A percentile compares a stretch with the other conserved stretches of the same genome.
phyloP scores from a whole-genome alignment of 2,888 invertebrate genomes.

The Andricus quercusramuli region DNA sequence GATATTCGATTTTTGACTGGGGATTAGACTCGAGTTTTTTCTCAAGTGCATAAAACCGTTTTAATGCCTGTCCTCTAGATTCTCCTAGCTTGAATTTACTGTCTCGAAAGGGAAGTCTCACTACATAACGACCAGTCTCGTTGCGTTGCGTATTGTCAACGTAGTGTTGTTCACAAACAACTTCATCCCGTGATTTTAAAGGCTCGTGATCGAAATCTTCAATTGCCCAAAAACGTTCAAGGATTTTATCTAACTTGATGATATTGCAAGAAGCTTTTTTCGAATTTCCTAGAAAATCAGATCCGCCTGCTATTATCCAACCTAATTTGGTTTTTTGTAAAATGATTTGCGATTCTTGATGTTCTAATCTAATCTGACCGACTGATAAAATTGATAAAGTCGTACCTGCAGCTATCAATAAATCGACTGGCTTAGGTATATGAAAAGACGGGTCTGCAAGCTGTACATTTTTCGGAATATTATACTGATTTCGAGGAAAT shows the following conservation, averaged over 20 bases:
- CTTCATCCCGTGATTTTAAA: background rate
- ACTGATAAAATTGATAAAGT: slow-evolving; percentile 15
- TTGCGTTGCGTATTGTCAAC: background rate
- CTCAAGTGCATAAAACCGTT: background rate
- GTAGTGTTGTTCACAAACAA: background rate
- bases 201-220: background rate
- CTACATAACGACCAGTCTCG: background rate
- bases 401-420: background rate
- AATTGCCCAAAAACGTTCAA: slow-evolving; percentile 12
- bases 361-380: slow-evolving; percentile 7
- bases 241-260: slow-evolving; percentile 17
- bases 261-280: background rate
- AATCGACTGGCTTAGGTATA: background rate
- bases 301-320: slow-evolving; percentile 34
- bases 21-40: background rate
- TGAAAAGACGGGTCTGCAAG: no score
- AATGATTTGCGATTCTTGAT: background rate
- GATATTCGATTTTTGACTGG: background rate
- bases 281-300: background rate
- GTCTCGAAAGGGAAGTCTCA: background rate
- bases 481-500: no score
- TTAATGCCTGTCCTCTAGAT: background rate
- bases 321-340: slow-evolving; percentile 35
- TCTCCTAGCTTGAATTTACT: background rate
- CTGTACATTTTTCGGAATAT: no score